Conservation (phyloP, 2,113 vertebrate species). For the Cacatua alba region DNA sequence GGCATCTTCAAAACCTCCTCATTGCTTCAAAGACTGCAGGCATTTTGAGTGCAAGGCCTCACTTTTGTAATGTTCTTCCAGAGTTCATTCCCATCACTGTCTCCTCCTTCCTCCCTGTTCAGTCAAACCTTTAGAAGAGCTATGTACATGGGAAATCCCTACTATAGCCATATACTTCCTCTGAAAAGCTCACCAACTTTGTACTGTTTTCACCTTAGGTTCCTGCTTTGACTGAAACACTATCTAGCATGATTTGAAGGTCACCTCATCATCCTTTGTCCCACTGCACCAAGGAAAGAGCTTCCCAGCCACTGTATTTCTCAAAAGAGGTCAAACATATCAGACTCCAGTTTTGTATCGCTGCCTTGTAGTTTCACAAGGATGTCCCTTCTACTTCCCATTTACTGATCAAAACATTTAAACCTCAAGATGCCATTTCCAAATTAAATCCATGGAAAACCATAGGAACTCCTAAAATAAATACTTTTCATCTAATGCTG, state of each 20-base stretch:
- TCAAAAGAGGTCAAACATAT: background rate
- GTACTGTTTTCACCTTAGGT: background rate
- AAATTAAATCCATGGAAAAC: background rate
- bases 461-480: background rate
- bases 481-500: background rate
- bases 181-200: background rate
- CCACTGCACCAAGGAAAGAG: background rate
- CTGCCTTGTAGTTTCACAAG: background rate
- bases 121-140: background rate
- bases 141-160: background rate
- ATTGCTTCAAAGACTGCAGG: background rate
- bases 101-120: background rate
- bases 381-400: background rate
- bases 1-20: background rate
- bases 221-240: background rate
- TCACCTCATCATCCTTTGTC: background rate
- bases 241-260: background rate
- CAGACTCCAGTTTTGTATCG: background rate
- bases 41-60: background rate
- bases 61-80: background rate
- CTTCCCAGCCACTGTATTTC: background rate
- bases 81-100: background rate
- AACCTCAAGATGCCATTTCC: background rate
- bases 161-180: background rate
- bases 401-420: background rate